Percentiles rank a stretch among this genome's conserved stretches.
These are phyloP conservation scores for Ginglymostoma cirratum DNA, from an alignment of 2,113 vertebrate genomes.

Conservation along the genomic window DNA sequence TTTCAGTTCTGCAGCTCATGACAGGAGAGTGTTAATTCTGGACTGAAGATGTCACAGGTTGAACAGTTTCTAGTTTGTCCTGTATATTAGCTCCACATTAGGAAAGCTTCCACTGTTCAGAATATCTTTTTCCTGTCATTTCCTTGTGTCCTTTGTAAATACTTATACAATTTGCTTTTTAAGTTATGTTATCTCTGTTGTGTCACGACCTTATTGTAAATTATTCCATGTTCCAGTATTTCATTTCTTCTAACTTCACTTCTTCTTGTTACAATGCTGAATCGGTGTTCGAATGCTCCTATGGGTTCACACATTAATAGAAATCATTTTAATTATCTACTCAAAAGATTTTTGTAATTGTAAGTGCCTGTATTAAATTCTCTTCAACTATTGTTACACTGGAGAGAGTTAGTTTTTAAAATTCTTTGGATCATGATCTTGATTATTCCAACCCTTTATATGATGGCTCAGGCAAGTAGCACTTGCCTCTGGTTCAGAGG, in stretches of 20 bases:
- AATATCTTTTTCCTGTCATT: no score
- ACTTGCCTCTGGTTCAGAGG: no score
- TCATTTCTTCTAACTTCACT: neutral
- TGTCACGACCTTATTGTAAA: neutral
- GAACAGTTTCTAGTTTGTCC: no score
- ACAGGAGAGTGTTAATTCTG: no score
- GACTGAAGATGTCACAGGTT: no score
- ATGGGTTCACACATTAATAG: neutral
- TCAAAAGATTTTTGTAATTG: neutral
- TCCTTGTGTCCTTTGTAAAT: neutral
- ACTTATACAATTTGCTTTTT: neutral
- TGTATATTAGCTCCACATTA: no score
- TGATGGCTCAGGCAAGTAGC: neutral
- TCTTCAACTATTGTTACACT: neutral
- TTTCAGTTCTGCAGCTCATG: no score
- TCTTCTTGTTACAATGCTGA: neutral
- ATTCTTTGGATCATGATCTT: neutral
- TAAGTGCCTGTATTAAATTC: neutral
- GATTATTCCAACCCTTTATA: neutral
- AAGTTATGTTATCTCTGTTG: neutral
- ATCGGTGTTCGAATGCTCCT: neutral
- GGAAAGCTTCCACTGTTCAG: no score
- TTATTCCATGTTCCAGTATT: neutral
- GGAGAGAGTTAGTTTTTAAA: neutral
- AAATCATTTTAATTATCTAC: neutral